Conservation (phyloP, 2,113 vertebrate species). For the Melanotaenia duboulayi region DNA sequence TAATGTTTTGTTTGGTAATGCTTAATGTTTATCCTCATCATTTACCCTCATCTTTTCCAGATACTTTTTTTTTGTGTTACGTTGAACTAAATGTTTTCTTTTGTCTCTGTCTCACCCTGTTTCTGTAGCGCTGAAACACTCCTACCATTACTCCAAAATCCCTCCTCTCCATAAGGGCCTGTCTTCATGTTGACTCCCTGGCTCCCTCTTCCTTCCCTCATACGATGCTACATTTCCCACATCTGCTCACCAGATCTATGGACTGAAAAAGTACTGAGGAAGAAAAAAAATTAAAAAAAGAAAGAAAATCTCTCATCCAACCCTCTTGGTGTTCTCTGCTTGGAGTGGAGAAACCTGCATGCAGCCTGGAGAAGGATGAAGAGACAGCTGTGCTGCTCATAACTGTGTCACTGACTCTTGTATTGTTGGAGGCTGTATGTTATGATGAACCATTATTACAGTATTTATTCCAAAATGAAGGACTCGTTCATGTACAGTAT, state of each 20-base stretch:
- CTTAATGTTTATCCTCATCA: slow-evolving; percentile 28
- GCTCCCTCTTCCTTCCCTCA: slow-evolving; percentile 69
- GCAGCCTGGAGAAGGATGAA: slow-evolving; percentile 72
- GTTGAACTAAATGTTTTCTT: slow-evolving; percentile 66
- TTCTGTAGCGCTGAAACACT: slow-evolving; percentile 81
- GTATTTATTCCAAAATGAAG: slow-evolving; percentile 60
- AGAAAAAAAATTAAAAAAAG: slow-evolving; percentile 5
- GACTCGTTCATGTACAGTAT: slow-evolving; percentile 40
- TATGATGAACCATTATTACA: slow-evolving; percentile 59
- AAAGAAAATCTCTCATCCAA: slow-evolving; percentile 44
- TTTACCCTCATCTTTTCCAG: slow-evolving; percentile 5
- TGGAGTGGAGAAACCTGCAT: slow-evolving; percentile 71
- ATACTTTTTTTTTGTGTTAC: slow-evolving; percentile 19
- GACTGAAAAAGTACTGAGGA: slow-evolving; percentile 31
- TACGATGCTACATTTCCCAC: slow-evolving; percentile 63
- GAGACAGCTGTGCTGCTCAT: slow-evolving; percentile 66
- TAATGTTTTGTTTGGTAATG: neutral
- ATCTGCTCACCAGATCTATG: slow-evolving; percentile 48
- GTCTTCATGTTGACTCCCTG: slow-evolving; percentile 71
- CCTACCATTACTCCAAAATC: slow-evolving; percentile 71
- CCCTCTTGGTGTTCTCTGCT: slow-evolving; percentile 48
- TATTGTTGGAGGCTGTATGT: slow-evolving; percentile 55
- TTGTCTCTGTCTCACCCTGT: slow-evolving; percentile 74
- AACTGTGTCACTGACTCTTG: slow-evolving; percentile 56
- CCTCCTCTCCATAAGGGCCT: slow-evolving; percentile 73